Evolutionary conservation across 2,113 vertebrate genomes (phyloP).

Genomic region (Gavialis gangeticus): DNA sequence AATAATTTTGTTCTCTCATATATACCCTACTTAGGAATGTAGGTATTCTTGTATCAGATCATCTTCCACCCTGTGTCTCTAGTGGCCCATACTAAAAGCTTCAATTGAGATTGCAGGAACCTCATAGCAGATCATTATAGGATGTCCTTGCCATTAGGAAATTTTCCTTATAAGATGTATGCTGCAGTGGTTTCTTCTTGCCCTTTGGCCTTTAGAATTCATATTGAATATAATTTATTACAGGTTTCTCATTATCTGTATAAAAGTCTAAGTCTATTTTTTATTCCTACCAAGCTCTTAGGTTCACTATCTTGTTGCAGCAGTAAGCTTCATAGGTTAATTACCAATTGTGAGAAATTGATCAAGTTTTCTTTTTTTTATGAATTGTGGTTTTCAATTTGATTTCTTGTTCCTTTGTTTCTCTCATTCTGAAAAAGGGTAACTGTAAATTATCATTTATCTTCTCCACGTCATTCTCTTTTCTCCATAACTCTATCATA

Average conservation of each 20-base stretch:
- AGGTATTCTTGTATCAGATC: neutral
- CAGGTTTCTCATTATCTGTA: neutral
- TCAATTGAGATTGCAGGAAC: neutral
- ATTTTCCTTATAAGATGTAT: neutral
- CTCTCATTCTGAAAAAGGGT: slow-evolving; percentile 1
- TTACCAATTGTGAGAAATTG: neutral
- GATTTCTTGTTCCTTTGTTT: neutral
- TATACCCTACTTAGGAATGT: neutral
- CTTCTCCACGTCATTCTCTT: slow-evolving; percentile 38
- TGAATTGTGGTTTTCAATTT: neutral
- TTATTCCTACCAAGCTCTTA: neutral
- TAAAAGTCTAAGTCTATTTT: neutral
- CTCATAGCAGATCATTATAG: neutral
- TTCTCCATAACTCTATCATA: neutral
- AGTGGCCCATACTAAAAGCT: neutral
- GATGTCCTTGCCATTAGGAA: neutral
- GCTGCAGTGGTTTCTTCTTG: too few relatives aligned
- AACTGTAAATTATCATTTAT: slow-evolving; percentile 9
- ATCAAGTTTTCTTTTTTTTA: neutral
- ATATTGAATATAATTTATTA: neutral
- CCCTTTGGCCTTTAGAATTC: neutral
- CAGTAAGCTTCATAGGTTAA: neutral
- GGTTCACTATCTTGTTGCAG: neutral
- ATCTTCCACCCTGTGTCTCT: neutral
- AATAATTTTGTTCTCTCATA: neutral